These are phyloP conservation scores for Lordiphosa andalusiaca DNA, from an alignment of 2,888 invertebrate genomes.

Conservation along the genomic window DNA sequence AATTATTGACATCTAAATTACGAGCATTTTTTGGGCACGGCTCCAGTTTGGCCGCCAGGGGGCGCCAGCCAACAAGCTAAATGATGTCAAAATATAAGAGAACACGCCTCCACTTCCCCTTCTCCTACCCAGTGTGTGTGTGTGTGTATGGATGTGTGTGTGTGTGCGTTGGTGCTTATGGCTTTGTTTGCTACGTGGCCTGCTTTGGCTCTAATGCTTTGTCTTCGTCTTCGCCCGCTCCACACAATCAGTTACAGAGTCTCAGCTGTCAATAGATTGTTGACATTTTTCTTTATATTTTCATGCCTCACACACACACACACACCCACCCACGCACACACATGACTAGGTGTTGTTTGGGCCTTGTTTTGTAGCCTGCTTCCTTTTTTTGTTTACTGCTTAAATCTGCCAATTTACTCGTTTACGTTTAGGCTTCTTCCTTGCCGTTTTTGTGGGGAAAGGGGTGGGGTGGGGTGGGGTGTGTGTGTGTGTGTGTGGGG, in stretches of 20 bases:
- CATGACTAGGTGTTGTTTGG: conserved; percentile 26
- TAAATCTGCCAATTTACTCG: conserved; percentile 76
- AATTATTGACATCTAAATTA: conserved; percentile 71
- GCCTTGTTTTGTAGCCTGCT: conserved; percentile 67
- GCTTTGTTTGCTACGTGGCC: conserved; percentile 72
- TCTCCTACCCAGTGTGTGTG: conserved; percentile 2
- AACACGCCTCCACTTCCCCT: conserved; percentile 5
- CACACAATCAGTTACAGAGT: conserved; percentile 71
- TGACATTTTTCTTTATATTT: conserved; percentile 73
- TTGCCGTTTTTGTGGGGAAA: conserved; percentile 7
- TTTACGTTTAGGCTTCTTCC: conserved; percentile 68
- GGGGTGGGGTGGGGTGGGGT: neutral
- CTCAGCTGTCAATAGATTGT: conserved; percentile 77
- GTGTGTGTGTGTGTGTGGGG: neutral
- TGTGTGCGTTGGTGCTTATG: conserved; percentile 43
- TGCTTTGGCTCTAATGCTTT: conserved; percentile 47
- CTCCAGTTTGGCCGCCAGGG: conserved; percentile 6
- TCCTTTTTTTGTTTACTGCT: conserved; percentile 75
- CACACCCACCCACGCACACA: conserved; percentile 19
- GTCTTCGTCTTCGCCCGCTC: neutral
- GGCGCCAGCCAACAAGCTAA: conserved; percentile 6
- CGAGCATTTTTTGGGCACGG: conserved; percentile 28
- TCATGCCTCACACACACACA: conserved; percentile 49
- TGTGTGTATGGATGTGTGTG: conserved; percentile 12
- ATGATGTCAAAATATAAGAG: conserved; percentile 12